Evolutionary conservation across 1,140 invertebrate species (phyloP), one percentile per base, ranked within the genome.

Genomic region (Arctopsyche grandis): DNA sequence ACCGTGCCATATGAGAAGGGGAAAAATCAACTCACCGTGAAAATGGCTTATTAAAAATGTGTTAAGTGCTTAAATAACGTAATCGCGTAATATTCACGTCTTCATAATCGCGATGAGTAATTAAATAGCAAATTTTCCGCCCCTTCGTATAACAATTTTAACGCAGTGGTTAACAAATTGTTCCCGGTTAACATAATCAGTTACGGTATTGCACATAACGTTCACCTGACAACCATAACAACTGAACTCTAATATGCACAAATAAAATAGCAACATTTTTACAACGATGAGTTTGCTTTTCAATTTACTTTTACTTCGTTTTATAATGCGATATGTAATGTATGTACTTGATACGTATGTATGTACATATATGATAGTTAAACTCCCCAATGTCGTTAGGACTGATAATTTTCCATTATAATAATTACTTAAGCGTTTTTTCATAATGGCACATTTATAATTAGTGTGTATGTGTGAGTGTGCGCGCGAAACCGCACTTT

Each of bases 131-230:
- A 52, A 52, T 52, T 52, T 52, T 12, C 48, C 48, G 48, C 48
- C 16, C 16, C 48, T 52, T 52, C 10, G 10, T 16, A 52, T 52
- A 52, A 16, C 16, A 52, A 52, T 52, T 52, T 52, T 52, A 52
- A 52, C 48, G 12, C 12, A 26, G 69, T 16, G 66, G 9, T 24
- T 16, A 71, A 71, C 69, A 71, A 44, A n/a, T 71, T 46, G 69
- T 71, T 69, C 5, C 44, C 16, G 24, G 70, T 74, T 74, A 74
- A 74, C 44, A 74, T 74, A 74, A 74, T 74, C 70, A 74, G 70
- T 74, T 74, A 48, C 70, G 70, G 70, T 74, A 74, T 48, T 52
- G 70, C 70, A 74, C 70, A 52, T 38, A 21, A 16, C 43, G 43
- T 19, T 38, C 46, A 16, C 21, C 46, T 9, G n/a, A 74, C 7